Percentiles rank a stretch among this genome's conserved stretches.
phyloP scores from a whole-genome alignment of 2,888 invertebrate species.

The Alviniconcha strummeri region DNA sequence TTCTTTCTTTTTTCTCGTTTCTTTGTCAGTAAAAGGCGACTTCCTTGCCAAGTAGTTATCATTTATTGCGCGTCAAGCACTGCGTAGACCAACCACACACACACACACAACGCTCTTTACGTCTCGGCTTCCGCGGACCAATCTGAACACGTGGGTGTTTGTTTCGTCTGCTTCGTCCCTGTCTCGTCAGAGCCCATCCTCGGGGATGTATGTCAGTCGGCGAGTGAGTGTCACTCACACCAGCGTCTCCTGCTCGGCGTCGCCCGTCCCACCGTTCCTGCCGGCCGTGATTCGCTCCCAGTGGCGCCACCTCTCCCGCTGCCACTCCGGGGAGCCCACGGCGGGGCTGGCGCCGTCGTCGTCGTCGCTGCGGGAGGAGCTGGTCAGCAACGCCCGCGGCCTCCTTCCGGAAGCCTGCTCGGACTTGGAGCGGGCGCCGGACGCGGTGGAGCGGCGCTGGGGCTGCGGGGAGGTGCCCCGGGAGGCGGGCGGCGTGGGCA shows the following conservation, averaged over 20 bases:
- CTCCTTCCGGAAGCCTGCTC: not conserved
- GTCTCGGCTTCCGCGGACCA: no score
- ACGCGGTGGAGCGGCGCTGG: constrained; percentile 23
- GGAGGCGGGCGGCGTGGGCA: constrained; percentile 49
- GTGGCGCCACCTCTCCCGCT: constrained; percentile 65
- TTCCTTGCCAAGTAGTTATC: no score
- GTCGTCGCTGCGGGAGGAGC: constrained; percentile 19
- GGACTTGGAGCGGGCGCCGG: not conserved
- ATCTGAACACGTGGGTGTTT: no score
- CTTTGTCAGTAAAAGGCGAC: no score
- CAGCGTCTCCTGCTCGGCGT: constrained; percentile 68
- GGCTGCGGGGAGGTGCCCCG: constrained; percentile 53
- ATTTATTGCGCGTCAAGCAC: no score
- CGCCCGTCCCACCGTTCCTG: constrained; percentile 51
- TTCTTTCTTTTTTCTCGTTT: no score
- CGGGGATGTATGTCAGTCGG: not conserved
- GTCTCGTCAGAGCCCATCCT: no score
- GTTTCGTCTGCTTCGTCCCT: no score
- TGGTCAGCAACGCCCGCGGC: not conserved
- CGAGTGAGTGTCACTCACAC: constrained; percentile 47
- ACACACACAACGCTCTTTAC: no score
- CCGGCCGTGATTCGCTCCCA: constrained; percentile 65
- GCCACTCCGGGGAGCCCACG: constrained; percentile 59
- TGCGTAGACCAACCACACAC: no score
- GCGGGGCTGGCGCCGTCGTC: constrained; percentile 41